A percentile compares a stretch with the other conserved stretches of the same genome.
Conservation (phyloP, 2,113 vertebrate genomes). For the Equus przewalskii region DNA sequence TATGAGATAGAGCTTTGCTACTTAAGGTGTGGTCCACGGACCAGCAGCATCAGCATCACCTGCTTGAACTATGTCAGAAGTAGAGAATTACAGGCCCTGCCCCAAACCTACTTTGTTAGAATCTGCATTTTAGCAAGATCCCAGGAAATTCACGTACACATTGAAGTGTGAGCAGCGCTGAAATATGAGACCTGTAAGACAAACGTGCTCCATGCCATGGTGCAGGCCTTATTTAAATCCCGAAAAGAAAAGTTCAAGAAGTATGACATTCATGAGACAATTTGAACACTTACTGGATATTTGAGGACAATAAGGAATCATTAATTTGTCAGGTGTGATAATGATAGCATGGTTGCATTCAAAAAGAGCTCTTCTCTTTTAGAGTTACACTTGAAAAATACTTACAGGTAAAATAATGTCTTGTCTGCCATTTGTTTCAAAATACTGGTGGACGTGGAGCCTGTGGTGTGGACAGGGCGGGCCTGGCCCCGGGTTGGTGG, state of each 20-base stretch:
- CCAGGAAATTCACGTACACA: background rate
- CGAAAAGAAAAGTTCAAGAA: background rate
- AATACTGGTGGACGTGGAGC: background rate
- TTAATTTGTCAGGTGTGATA: background rate
- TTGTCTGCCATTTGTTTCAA: background rate
- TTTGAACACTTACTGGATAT: background rate
- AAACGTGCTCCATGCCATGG: background rate
- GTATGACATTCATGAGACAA: background rate
- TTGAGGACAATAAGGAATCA: background rate
- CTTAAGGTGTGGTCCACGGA: no score
- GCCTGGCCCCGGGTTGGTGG: no score
- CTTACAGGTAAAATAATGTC: background rate
- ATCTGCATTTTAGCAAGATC: background rate
- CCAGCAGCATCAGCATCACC: background rate
- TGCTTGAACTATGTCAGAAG: background rate
- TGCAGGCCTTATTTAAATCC: background rate
- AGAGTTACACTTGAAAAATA: background rate
- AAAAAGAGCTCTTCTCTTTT: background rate
- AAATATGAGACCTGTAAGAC: background rate
- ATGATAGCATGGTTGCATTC: background rate
- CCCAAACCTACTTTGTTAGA: background rate
- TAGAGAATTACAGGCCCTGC: background rate
- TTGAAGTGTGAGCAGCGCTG: rapidly evolving
- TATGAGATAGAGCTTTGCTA: background rate
- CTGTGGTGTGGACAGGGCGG: background rate